phyloP scores from a whole-genome alignment of 2,113 vertebrate species.

The Tautogolabrus adspersus region DNA sequence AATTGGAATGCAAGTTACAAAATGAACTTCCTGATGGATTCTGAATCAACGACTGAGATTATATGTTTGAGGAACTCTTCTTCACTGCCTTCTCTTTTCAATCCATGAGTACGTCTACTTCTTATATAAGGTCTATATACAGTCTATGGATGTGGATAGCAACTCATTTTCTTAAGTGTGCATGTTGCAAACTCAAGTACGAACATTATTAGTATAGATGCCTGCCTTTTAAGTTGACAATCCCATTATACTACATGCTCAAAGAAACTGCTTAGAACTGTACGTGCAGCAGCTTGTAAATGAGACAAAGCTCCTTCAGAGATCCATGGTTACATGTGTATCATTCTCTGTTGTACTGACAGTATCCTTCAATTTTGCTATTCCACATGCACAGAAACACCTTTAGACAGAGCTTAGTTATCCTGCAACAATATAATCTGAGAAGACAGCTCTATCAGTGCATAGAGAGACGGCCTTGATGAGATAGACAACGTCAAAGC shows the following conservation, averaged over 20 bases:
- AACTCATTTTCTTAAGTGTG: neutral
- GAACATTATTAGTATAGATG: too few species aligned
- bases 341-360: neutral
- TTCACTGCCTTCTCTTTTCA: too few species aligned
- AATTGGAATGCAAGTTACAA: too few species aligned
- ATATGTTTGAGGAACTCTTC: too few species aligned
- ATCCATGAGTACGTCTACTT: too few species aligned
- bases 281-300: neutral
- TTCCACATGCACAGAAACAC: neutral
- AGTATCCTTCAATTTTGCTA: neutral
- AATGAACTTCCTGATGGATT: too few species aligned
- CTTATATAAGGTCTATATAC: too few species aligned
- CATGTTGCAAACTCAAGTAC: neutral
- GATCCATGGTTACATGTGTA: neutral
- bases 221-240: too few species aligned
- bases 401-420: constrained; percentile 1
- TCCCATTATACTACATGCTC: too few species aligned
- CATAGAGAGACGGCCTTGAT: neutral
- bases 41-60: too few species aligned
- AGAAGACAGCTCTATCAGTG: neutral
- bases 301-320: neutral
- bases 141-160: neutral
- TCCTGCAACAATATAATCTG: neutral
- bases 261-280: neutral
- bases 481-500: neutral